phyloP scores from a whole-genome alignment of 53 echinoderm and acorn worm species.

The Astropecten irregularis region DNA sequence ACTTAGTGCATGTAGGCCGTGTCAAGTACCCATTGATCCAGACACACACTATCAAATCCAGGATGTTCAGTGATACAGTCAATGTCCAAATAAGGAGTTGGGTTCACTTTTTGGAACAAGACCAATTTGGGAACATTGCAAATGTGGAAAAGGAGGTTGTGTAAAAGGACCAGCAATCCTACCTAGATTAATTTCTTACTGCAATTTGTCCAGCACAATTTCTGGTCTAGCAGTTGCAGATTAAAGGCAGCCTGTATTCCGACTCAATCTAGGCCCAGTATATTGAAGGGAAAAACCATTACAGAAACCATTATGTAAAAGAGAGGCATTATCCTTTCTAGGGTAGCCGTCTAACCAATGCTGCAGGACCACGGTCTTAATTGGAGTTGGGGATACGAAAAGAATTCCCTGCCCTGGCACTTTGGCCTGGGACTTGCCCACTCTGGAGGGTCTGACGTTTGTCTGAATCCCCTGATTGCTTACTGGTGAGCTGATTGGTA shows the following conservation, averaged over 20 bases:
- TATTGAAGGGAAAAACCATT: conserved; percentile 17
- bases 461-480: not conserved
- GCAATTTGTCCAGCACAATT: conserved; percentile 7
- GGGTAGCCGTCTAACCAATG: not conserved
- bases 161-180: conserved; percentile 35
- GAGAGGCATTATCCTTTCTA: not conserved
- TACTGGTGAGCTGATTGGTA: not conserved
- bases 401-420: not conserved
- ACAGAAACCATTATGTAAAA: not conserved
- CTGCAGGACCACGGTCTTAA: not conserved
- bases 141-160: conserved; percentile 13
- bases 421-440: not conserved
- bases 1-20: too few relatives aligned
- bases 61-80: too few relatives aligned
- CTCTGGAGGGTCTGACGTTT: not conserved
- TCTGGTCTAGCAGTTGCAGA: conserved; percentile 6
- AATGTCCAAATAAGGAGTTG: too few relatives aligned
- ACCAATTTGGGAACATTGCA: conserved; percentile 33
- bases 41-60: too few relatives aligned
- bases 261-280: not conserved
- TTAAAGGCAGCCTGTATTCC: not conserved
- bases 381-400: conserved; percentile 38
- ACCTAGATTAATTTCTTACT: conserved; percentile 6
- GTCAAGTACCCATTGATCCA: too few relatives aligned
- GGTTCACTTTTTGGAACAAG: conserved; percentile 56